phyloP scores from a whole-genome alignment of 2,113 vertebrate genomes.

The Thunnus maccoyii region DNA sequence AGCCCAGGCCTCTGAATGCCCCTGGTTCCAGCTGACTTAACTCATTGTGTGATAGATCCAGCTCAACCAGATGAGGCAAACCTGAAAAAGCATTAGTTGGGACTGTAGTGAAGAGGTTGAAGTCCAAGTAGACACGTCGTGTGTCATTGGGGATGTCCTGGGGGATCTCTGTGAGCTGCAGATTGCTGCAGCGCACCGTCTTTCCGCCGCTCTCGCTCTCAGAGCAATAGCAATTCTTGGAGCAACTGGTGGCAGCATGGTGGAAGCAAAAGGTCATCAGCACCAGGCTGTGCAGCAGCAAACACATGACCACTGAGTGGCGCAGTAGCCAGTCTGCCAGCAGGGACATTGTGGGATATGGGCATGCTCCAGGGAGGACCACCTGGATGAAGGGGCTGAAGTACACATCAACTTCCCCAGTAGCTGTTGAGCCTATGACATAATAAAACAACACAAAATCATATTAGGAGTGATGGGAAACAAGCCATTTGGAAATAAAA shows the following conservation, averaged over 20 bases:
- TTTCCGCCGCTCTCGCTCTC: slow-evolving; percentile 88
- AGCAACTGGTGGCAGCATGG: slow-evolving; percentile 85
- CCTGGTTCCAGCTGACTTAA: slow-evolving; percentile 89
- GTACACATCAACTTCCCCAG: slow-evolving; percentile 69
- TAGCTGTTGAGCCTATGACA: slow-evolving; percentile 67
- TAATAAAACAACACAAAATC: slow-evolving; percentile 43
- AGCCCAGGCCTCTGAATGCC: slow-evolving; percentile 90
- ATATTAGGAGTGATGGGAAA: slow-evolving; percentile 1
- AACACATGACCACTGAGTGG: slow-evolving; percentile 85
- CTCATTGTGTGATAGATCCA: slow-evolving; percentile 95
- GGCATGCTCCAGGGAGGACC: slow-evolving; percentile 77
- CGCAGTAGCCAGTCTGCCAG: slow-evolving; percentile 82
- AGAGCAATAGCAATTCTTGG: slow-evolving; percentile 92
- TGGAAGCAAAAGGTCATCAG: slow-evolving; percentile 89
- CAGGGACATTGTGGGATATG: slow-evolving; percentile 76
- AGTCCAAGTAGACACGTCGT: slow-evolving; percentile 93
- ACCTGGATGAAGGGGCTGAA: slow-evolving; percentile 50
- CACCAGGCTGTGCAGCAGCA: slow-evolving; percentile 89
- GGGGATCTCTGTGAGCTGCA: slow-evolving; percentile 91
- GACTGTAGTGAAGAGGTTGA: slow-evolving; percentile 90
- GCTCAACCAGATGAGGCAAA: slow-evolving; percentile 90
- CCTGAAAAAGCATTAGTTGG: slow-evolving; percentile 91
- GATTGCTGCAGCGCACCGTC: slow-evolving; percentile 95
- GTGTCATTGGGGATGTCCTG: slow-evolving; percentile 95
- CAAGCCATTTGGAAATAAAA: not conserved